Conservation (phyloP, 2,888 invertebrate species). For the Ophion ellenae region DNA sequence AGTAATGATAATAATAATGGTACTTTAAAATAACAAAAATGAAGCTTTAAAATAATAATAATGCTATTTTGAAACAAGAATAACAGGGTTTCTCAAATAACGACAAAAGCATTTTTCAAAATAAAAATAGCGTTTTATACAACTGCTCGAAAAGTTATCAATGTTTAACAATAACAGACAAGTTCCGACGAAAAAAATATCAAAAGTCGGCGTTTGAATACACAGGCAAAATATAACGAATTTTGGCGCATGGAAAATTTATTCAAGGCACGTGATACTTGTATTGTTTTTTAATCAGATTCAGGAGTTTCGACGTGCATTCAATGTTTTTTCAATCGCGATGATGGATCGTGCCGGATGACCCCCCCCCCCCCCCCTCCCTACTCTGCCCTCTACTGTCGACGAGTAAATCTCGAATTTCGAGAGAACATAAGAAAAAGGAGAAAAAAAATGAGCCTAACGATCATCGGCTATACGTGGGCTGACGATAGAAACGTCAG, state of each 20-base stretch:
- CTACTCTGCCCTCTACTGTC: neutral
- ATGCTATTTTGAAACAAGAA: no score
- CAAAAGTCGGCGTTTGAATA: neutral
- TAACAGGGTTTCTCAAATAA: no score
- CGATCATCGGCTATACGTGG: conserved; percentile 39
- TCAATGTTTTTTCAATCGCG: conserved; percentile 80
- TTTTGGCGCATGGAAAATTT: neutral
- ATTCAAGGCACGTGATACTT: neutral
- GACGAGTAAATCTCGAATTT: conserved; percentile 51
- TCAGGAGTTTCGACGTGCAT: conserved; percentile 70
- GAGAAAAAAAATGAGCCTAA: conserved; percentile 44
- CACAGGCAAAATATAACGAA: neutral
- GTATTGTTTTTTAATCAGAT: conserved; percentile 9
- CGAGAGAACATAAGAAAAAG: conserved; percentile 41
- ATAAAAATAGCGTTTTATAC: no score
- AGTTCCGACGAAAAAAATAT: no score
- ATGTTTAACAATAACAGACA: no score
- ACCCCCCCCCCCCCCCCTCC: conserved; percentile 16
- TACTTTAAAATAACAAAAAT: no score
- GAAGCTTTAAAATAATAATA: no score
- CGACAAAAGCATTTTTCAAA: no score
- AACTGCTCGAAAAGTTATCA: no score
- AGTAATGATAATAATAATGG: no score
- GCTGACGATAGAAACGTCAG: conserved; percentile 58
- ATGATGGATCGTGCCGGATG: conserved; percentile 76